A percentile compares a stretch with the other conserved stretches of the same genome.
Evolutionary conservation across 2,888 invertebrate species (phyloP).

Genomic region (Patella depressa): DNA sequence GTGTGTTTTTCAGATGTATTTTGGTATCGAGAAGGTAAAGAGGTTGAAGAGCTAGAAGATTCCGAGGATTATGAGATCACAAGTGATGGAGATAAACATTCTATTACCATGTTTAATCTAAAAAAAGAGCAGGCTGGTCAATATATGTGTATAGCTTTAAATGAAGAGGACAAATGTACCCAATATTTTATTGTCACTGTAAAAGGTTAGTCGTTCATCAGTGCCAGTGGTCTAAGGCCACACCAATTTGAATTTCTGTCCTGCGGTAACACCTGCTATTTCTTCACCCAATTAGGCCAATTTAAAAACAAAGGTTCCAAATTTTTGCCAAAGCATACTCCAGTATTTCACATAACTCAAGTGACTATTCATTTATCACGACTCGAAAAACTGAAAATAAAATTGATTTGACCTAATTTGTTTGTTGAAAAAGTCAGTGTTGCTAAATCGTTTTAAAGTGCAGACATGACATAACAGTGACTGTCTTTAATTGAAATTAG

Average conservation of each 20-base stretch:
- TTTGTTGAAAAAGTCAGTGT: no score
- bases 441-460: no score
- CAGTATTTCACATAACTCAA: no score
- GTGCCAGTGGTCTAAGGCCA: neutral
- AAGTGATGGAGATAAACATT: conserved; percentile 48
- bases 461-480: neutral
- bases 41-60: conserved; percentile 63
- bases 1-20: conserved; percentile 61
- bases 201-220: conserved; percentile 53
- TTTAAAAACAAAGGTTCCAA: no score
- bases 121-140: conserved; percentile 53
- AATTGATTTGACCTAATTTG: no score
- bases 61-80: conserved; percentile 60
- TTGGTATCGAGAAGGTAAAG: conserved; percentile 62
- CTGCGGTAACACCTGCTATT: neutral
- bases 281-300: neutral
- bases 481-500: no score
- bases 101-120: conserved; percentile 58
- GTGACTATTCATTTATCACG: no score
- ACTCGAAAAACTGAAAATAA: no score
- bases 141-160: conserved; percentile 64
- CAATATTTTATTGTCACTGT: conserved; percentile 62
- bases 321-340: no score
- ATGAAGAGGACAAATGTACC: conserved; percentile 58
- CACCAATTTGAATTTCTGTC: no score